Conservation (phyloP, 2,113 vertebrate genomes). For the Gobius niger region DNA sequence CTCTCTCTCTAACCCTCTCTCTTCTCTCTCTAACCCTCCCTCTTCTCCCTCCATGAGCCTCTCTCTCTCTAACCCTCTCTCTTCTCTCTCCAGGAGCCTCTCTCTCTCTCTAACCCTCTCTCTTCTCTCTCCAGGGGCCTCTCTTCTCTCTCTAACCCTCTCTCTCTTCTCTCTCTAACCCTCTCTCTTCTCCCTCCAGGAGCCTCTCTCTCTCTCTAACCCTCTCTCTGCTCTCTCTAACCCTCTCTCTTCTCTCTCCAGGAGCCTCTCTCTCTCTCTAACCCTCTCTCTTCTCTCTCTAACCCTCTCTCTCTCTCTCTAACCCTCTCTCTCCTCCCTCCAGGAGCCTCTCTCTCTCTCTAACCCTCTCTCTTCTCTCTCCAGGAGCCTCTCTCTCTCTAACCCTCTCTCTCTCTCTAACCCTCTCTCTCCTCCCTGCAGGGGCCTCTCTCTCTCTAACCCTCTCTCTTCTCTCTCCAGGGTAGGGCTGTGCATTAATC, state of each 20-base stretch:
- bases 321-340: not conserved
- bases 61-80: not conserved
- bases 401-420: not conserved
- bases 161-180: not conserved
- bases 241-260: not conserved
- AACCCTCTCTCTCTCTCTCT: not conserved
- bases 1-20: too few relatives aligned
- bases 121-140: conserved; percentile 77
- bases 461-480: not conserved
- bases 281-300: too few relatives aligned
- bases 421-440: too few relatives aligned
- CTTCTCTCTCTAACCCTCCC: not conserved
- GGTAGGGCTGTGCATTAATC: too few relatives aligned
- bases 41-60: not conserved
- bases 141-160: too few relatives aligned
- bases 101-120: not conserved
- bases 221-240: too few relatives aligned
- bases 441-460: too few relatives aligned
- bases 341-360: too few relatives aligned
- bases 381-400: conserved; percentile 75
- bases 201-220: not conserved
- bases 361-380: conserved; percentile 13
- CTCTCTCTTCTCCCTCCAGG: too few relatives aligned
- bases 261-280: not conserved
- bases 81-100: not conserved